Evolutionary conservation across 2,888 invertebrate genomes (phyloP), one percentile per base, ranked within the genome.

Genomic region (Mylabris sibirica): DNA sequence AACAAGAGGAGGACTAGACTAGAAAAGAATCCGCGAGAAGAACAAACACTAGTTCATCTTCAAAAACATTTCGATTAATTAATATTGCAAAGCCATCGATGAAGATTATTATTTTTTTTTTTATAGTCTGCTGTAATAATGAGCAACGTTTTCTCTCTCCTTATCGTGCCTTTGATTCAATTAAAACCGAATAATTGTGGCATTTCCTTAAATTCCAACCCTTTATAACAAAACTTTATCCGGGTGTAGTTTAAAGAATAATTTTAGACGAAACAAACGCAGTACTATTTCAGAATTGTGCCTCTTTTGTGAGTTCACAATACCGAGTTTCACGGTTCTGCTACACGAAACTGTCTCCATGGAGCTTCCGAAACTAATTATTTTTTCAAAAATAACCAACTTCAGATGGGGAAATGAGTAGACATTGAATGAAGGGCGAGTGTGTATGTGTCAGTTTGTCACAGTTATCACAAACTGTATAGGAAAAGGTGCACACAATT

Each of bases 331-430:
- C 9, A 61, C 59, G 53, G 67, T 62, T 59, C 34, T 62, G 62
- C 61, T 62, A 61, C 24, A n/a, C 62, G 67, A 60, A 63, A 60
- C 53, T 63, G 65, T 57, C 66, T 64, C 3, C 30, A n/a, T n/a
- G n/a, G 64, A 81, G 81, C 79, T 79, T 80, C 81, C 80, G 80
- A 79, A 79, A 80, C 80, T 80, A 81, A 81, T 81, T 81, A 80
- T 44, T 81, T 81, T 79, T 79, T 80, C 79, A 79, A 81, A 80
- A 80, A 30, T 30, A 30, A 30, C 30, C 80, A 80, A 74, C 75
- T 71, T 67, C 44, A 44, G 8, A 44, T 44, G 44, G 4, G 17
- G n/a, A 70, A 67, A n/a, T n/a, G n/a, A n/a, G n/a, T n/a, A n/a
- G n/a, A n/a, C n/a, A n/a, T n/a, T n/a, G 65, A 73, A 68, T 35